Percentiles rank a stretch among this genome's conserved stretches.
Evolutionary conservation across 2,888 invertebrate genomes (phyloP).

Genomic region (Protophormia terraenovae): DNA sequence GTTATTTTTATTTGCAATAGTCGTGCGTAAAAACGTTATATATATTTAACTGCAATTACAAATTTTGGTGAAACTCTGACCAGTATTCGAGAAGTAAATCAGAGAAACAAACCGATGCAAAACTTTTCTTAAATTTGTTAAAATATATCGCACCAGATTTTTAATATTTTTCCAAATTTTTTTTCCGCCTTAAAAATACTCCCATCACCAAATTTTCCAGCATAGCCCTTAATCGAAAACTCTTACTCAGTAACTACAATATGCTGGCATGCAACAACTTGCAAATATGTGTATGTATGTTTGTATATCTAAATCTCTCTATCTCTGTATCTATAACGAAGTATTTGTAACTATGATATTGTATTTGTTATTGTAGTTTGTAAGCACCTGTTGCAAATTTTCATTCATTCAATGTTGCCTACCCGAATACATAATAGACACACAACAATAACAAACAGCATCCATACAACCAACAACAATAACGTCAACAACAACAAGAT

Average conservation of each 20-base stretch:
- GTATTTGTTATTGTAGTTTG: neutral
- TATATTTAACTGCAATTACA: no score
- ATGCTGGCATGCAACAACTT: conserved; percentile 37
- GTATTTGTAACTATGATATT: conserved; percentile 19
- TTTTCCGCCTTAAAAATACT: neutral
- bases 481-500: conserved; percentile 16
- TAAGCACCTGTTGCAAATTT: conserved; percentile 67
- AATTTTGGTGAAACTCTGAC: no score
- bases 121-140: no score
- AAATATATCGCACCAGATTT: no score
- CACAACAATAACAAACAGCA: conserved; percentile 16
- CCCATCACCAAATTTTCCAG: neutral
- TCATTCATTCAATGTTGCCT: conserved; percentile 62
- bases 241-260: neutral
- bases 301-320: conserved; percentile 17
- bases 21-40: no score
- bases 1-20: no score
- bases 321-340: conserved; percentile 27
- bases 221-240: conserved; percentile 2
- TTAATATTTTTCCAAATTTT: no score
- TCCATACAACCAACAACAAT: conserved; percentile 27
- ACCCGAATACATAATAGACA: conserved; percentile 58
- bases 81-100: no score
- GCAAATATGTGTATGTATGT: conserved; percentile 2
- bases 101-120: no score